These are phyloP conservation scores for Crotalus horridus DNA, from an alignment of 2,113 vertebrate genomes.

Conservation along the genomic window DNA sequence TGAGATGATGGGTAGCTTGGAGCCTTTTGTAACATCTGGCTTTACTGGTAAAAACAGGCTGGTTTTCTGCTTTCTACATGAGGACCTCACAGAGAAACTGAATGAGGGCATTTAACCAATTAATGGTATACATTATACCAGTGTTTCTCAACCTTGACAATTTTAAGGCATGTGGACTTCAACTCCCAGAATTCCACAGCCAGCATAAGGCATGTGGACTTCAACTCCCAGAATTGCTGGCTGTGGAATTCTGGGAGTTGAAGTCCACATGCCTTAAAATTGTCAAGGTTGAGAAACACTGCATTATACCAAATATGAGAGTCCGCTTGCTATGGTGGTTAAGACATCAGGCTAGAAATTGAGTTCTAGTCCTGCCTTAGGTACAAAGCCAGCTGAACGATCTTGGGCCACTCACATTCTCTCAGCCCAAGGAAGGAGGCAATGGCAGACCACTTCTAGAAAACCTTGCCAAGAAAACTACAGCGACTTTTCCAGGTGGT, in stretches of 20 bases:
- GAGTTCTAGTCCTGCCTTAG: background rate
- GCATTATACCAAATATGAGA: background rate
- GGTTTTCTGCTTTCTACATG: background rate
- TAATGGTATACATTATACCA: background rate
- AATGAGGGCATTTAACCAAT: background rate
- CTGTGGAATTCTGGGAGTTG: too few relatives aligned
- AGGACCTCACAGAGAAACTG: background rate
- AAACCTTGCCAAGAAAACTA: background rate
- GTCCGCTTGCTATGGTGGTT: background rate
- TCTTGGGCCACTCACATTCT: background rate
- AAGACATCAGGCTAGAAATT: background rate
- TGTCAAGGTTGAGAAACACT: too few relatives aligned
- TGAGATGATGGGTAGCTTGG: background rate
- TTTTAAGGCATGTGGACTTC: too few relatives aligned
- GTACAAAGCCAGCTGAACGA: background rate
- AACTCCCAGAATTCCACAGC: too few relatives aligned
- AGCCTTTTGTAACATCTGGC: background rate
- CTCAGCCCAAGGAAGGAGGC: background rate
- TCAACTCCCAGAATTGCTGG: too few relatives aligned
- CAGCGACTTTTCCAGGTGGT: background rate
- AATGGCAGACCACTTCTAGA: background rate
- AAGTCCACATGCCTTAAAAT: too few relatives aligned
- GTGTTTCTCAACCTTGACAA: too few relatives aligned
- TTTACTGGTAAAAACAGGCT: background rate
- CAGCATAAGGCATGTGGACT: too few relatives aligned